Evolutionary conservation across 1,140 invertebrate genomes (phyloP), one percentile per base, ranked within the genome.

Genomic region (Drosophila auraria): DNA sequence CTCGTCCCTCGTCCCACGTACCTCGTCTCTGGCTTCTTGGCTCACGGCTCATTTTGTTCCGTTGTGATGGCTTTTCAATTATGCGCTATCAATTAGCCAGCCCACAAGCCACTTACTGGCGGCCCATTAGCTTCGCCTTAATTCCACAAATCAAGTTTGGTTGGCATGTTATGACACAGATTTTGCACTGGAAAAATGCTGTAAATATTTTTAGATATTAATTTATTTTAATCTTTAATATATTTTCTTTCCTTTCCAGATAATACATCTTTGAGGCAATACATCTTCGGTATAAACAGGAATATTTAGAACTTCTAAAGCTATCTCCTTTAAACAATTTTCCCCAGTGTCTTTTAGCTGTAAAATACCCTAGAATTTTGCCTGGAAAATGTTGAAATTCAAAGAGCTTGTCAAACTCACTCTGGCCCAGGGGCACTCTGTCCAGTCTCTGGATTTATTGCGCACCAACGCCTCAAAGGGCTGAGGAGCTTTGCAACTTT

Each of bases 401-500:
- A 80, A 80, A 60, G 78, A 61, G 47, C 78, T 42, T 75, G 71
- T 75, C 71, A 59, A 63, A 75, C 70, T 61, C 62, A 62, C 49
- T 40, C 38, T 60, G 15, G 47, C 51, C 78, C 49, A 6, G n/a
- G 9, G 58, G 78, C 76, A 36, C 56, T 60, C 36, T 6, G 45
- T 72, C 69, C 54, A 20, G 20, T 58, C 45, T 40, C 36, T 30
- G 20, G 33, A 72, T 59, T 60, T 54, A 64, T 56, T 76, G 49
- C 71, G 66, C 76, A 64, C 73, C 47, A 80, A 83, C 81, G 81
- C 81, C 81, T 83, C 49, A 14, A 12, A 58, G 42, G 49, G 25
- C 58, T 27, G 27, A 25, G 51, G 17, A 57, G 53, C 69, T 72
- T 59, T 25, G 54, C 66, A 59, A 59, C 73, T 77, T 77, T 77